Base-by-base conservation (phyloP, 2,113 vertebrate species). In the Bothrops jararaca region DNA sequence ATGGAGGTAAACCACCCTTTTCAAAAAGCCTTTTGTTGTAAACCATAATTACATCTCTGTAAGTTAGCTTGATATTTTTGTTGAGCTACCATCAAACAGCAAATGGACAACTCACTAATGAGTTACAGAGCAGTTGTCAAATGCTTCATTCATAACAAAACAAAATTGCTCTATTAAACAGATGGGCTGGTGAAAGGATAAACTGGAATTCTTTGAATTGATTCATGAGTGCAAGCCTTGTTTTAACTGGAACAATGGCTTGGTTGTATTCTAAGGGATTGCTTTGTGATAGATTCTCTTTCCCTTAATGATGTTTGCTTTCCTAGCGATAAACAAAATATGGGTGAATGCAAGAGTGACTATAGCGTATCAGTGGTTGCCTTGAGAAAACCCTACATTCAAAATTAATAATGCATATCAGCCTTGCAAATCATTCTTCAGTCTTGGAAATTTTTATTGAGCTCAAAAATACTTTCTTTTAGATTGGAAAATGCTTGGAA, bases 151-250 rank as follows among this genome's bases (percentile, higher is more conserved):
- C 93, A 90, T 95, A 94, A 88, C 91, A 45, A 86, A 92, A 56
- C 45, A 86, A 45, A 94, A 53, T 88, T 69, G 48, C 87, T 42
- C 29, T 74, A 90, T 80, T 94, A 88, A 94, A 34, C 39, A 93
- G 85, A 90, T 39, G 45, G 94, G 91, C 88, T 69, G 89, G 48
- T 89, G 93, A 91, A 94, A 80, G 48, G 64, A 58, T 93, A 6
- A 52, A 94, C 90, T 69, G 91, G 92, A 95, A 89, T 53, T 90
- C 50, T 60, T 69, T 86, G 94, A 91, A 92, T 45, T 24, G 90
- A 0, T 91, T 92, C 95, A 89, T 64, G 26, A 89, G 74, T 50
- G 88, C 54, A 85, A 64, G 86, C 86, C 56, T 58, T 69, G 18
- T 93, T 89, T 93, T 91, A 93, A 92, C 86, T 87, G 48, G 80